Conservation (phyloP, 2,888 invertebrate species). For the Nomada ruficornis region DNA sequence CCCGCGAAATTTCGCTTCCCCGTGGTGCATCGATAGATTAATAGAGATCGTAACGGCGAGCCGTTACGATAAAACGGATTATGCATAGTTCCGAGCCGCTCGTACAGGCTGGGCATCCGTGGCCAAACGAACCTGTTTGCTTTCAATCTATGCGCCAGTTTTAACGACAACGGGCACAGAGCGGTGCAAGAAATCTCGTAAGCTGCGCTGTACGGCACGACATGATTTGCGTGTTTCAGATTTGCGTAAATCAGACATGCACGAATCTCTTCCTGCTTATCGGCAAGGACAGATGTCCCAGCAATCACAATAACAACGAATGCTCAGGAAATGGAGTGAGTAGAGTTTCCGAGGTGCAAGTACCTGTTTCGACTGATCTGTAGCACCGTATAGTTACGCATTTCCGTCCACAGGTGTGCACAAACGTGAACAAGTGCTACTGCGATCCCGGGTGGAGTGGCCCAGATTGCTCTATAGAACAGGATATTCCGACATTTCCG, state of each 20-base stretch:
- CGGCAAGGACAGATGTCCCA: conserved; percentile 95
- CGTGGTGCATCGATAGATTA: not conserved
- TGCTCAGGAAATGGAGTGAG: conserved; percentile 98
- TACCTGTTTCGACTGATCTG: no score
- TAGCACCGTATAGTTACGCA: not conserved
- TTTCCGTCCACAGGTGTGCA: conserved; percentile 89
- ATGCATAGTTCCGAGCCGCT: conserved; percentile 34
- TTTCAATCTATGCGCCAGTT: conserved; percentile 34
- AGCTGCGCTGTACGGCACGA: not conserved
- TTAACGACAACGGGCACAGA: not conserved
- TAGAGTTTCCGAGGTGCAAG: not conserved
- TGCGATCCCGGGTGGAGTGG: conserved; percentile 96
- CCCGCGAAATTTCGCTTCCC: not conserved
- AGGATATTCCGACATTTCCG: conserved; percentile 87
- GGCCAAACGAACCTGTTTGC: conserved; percentile 42
- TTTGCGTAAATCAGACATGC: conserved; percentile 98
- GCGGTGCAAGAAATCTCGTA: not conserved
- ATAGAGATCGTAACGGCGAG: not conserved
- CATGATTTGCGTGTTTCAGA: conserved; percentile 79
- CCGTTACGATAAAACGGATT: conserved; percentile 38
- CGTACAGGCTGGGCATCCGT: not conserved
- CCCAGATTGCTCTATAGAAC: conserved; percentile 93
- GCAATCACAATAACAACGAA: conserved; percentile 93
- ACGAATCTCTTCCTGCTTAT: conserved; percentile 93
- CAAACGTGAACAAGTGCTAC: conserved; percentile 96